A percentile compares a stretch with the other conserved stretches of the same genome.
Evolutionary conservation across 2,797 vertebrate genomes (phyloP).

Genomic region (Acanthornis magna): DNA sequence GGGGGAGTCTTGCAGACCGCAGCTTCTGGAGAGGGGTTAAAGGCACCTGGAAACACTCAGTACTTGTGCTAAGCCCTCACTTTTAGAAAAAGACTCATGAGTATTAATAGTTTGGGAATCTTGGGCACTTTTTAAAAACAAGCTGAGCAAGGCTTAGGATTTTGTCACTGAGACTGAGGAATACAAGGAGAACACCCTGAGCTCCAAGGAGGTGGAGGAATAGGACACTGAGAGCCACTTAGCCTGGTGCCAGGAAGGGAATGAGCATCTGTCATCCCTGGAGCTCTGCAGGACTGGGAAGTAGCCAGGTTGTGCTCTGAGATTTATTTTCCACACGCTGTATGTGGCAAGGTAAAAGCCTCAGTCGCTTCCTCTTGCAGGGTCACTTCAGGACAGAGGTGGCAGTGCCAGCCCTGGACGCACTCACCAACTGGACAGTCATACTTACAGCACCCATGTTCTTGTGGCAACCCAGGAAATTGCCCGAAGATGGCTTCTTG

Average conservation of each 20-base stretch:
- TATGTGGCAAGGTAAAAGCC: not conserved
- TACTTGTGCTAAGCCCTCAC: not conserved
- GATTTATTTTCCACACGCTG: not conserved
- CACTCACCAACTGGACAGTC: not conserved
- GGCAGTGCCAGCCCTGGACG: not conserved
- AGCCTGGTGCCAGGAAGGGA: slow-evolving; percentile 11
- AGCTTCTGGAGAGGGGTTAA: not conserved
- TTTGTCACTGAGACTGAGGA: not conserved
- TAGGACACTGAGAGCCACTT: not conserved
- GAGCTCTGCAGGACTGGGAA: slow-evolving; percentile 36
- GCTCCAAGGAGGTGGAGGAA: not conserved
- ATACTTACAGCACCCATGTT: slow-evolving; percentile 81
- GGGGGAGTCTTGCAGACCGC: not conserved
- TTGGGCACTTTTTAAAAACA: not conserved
- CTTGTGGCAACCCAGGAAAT: slow-evolving; percentile 75
- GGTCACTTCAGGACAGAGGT: slow-evolving; percentile 7
- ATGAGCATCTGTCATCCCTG: slow-evolving; percentile 40
- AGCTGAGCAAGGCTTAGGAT: not conserved
- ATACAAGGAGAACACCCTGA: not conserved
- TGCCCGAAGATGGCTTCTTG: slow-evolving; percentile 79
- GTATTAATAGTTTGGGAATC: not conserved
- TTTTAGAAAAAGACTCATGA: not conserved
- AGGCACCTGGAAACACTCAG: not conserved
- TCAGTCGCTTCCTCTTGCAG: not conserved
- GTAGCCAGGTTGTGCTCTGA: not conserved